These are phyloP conservation scores for Emydoidea blandingii DNA, from an alignment of 2,797 vertebrate genomes.

Conservation along the genomic window DNA sequence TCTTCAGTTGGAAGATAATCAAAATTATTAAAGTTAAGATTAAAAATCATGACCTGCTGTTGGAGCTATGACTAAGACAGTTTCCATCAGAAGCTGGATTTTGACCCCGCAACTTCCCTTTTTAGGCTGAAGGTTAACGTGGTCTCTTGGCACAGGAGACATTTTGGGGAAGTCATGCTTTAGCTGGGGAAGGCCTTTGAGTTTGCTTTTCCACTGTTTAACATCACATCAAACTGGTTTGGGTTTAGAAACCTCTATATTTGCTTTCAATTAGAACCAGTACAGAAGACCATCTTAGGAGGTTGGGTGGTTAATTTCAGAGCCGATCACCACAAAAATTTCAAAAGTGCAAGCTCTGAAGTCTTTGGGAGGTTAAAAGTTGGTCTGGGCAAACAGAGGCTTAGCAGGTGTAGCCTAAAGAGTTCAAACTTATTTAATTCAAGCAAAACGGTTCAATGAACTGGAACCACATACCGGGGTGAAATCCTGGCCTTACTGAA, in stretches of 20 bases:
- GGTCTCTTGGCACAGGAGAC: conserved; percentile 20
- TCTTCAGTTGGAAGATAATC: neutral
- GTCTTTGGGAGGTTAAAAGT: neutral
- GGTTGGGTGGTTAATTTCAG: neutral
- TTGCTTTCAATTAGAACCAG: conserved; percentile 37
- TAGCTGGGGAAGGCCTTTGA: conserved; percentile 52
- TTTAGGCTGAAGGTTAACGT: conserved; percentile 29
- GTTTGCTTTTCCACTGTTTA: conserved; percentile 32
- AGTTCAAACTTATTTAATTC: neutral
- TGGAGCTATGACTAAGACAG: neutral
- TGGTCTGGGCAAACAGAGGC: neutral
- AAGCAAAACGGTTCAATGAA: neutral
- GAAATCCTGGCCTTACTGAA: neutral
- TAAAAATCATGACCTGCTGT: neutral
- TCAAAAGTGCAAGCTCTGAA: neutral
- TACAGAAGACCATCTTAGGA: conserved; percentile 10
- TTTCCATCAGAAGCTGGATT: conserved; percentile 8
- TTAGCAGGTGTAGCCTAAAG: neutral
- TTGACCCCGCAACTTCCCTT: conserved; percentile 10
- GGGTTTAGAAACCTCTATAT: conserved; percentile 35
- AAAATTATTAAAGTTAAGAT: neutral
- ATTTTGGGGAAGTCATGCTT: conserved; percentile 22
- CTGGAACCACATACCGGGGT: neutral
- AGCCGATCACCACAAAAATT: neutral
- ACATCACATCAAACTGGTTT: conserved; percentile 44